Base-by-base conservation (phyloP, 2,113 vertebrate genomes). In the Lepus timidus region DNA sequence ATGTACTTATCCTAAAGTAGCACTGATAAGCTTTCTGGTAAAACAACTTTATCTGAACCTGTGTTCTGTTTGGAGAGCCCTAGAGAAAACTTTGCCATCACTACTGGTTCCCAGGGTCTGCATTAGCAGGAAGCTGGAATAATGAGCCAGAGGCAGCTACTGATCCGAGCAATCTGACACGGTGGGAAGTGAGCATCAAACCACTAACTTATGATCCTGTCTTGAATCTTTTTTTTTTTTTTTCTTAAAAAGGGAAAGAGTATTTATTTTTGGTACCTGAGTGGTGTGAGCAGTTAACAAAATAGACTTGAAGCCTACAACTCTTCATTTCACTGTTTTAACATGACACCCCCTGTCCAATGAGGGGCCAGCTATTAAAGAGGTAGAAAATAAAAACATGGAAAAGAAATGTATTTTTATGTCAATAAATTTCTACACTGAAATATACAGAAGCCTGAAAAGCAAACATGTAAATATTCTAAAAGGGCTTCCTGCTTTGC, bases 191-290 rank as follows among this genome's bases (percentile, higher is more conserved):
- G 44, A 44, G 55, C 55, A 58, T 58, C 55, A 17, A 1, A 58
- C 19, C 55, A 52, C 49, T 44, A 74, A 92, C 39, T 85, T 84
- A 23, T 44, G 61, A 73, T 58, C 19, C 10, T 49, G 36, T 12
- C 27, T 70, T 62, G 4, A 89, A 80, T 93, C 0, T 2, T 91
- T 49, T 68, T 44, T 39, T 39, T n/a, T 33, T 55, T 4, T 58
- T 82, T 89, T 85, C 73, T 76, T 27, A 91, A 91, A 91, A 91
- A 58, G 7, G 49, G 78, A 55, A 90, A 78, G 44, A 52, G 19
- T 70, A 95, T 87, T 84, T 87, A 92, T 52, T 87, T 96, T 71
- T 87, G 44, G 27, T 49, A 83, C 25, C 55, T 80, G 9, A 55
- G 62, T 55, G 6, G 11, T 85, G 33, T 87, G 17, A 79, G 12